Evolutionary conservation across 35 echinoderm and acorn worm genomes (phyloP).

Genomic region (Hemicentrotus pulcherrimus): DNA sequence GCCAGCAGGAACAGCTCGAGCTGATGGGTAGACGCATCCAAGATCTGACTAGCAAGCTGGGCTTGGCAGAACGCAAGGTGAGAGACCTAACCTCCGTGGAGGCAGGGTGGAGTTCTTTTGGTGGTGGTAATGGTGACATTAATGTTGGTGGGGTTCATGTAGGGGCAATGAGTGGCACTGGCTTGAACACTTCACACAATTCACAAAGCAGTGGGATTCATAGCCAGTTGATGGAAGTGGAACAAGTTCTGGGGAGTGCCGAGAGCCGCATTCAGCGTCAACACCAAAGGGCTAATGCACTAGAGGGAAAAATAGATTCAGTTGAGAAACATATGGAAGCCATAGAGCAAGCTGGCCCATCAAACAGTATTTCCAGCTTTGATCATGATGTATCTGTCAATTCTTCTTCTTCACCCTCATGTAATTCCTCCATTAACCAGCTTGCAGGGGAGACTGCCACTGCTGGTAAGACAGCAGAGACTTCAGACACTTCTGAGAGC

Average conservation of each 20-base stretch:
- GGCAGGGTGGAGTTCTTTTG: slow-evolving; percentile 51
- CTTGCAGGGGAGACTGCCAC: slow-evolving; percentile 39
- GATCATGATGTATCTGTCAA: slow-evolving; percentile 58
- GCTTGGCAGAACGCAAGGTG: slow-evolving; percentile 92
- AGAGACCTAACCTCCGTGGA: slow-evolving; percentile 61
- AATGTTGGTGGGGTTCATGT: slow-evolving; percentile 45
- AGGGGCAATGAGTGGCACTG: slow-evolving; percentile 38
- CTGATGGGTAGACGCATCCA: slow-evolving; percentile 89
- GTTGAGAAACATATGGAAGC: slow-evolving; percentile 70
- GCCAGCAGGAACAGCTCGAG: slow-evolving; percentile 68
- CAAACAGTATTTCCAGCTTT: slow-evolving; percentile 41
- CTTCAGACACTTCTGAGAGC: slow-evolving; percentile 50
- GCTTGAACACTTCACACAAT: background rate
- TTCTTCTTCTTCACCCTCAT: slow-evolving; percentile 50
- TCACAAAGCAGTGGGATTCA: slow-evolving; percentile 63
- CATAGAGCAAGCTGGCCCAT: slow-evolving; percentile 49
- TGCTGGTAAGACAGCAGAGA: slow-evolving; percentile 30
- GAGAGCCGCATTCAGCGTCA: slow-evolving; percentile 67
- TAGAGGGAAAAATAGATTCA: slow-evolving; percentile 75
- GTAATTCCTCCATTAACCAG: slow-evolving; percentile 51
- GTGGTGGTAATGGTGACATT: slow-evolving; percentile 46
- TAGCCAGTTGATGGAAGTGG: slow-evolving; percentile 73
- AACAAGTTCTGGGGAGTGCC: slow-evolving; percentile 67
- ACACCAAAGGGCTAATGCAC: slow-evolving; percentile 57
- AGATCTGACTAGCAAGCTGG: slow-evolving; percentile 89